Base-by-base conservation (phyloP, 2,888 invertebrate species). In the Sesamia inferens region DNA sequence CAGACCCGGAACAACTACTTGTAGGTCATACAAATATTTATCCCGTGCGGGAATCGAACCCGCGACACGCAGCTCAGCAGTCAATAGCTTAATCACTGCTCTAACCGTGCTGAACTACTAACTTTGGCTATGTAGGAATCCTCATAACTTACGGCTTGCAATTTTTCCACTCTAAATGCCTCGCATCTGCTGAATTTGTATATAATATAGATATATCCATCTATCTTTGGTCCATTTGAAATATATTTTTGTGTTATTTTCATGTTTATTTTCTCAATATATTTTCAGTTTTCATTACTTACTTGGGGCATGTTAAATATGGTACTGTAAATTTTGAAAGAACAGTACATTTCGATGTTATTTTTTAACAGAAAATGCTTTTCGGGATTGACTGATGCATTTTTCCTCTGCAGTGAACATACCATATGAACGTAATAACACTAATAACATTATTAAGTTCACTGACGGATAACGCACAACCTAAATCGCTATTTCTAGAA, bases 181-280 rank as follows among this genome's bases (percentile, higher is more conserved):
- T n/a, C 55, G 57, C 55, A 58, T 58, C 55, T 11, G 13, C 63
- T 42, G 47, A 19, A 75, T 80, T 68, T 42, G 67, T 47, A 51
- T 11, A 54, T 44, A 67, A 81, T 31, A 31, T 31, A 31, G 2
- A 1, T 31, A 31, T 31, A 1, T 31, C 31, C 31, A 31, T 31
- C 31, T 3, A 31, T 31, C 31, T 31, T 31, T 69, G 62, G 31
- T 65, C 57, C 57, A 68, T 78, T 80, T 58, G 24, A 80, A 80
- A 80, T 74, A 79, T 62, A 67, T 48, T 47, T 72, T 67, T 78
- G 31, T 58, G 44, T 63, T 42, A 71, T 65, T 59, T 48, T 51
- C 42, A 63, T 44, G 14, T 48, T 61, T 74, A 74, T 74, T 73
- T n/a, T 47, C 31, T 8, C 0, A 51, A 76, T 63, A 48, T 51